Conservation (phyloP, 2,797 vertebrate genomes). For the Stomatorhinus walkeri region DNA sequence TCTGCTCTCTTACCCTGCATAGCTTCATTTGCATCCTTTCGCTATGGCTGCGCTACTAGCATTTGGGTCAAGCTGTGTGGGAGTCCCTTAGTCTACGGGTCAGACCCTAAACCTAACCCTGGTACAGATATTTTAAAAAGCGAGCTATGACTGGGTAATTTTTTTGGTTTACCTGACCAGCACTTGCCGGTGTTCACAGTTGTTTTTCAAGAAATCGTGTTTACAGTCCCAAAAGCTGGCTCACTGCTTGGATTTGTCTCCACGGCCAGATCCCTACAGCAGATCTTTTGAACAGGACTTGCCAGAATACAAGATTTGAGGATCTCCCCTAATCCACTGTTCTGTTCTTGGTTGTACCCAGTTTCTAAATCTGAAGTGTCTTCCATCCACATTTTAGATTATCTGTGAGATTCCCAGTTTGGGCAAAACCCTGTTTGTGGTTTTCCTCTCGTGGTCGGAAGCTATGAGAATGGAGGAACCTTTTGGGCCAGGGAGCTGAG, state of each 20-base stretch:
- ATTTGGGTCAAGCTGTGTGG: background rate
- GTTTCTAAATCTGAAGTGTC: background rate
- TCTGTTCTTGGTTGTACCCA: background rate
- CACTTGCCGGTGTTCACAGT: constrained; percentile 43
- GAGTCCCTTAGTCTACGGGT: background rate
- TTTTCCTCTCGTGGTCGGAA: background rate
- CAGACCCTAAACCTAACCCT: background rate
- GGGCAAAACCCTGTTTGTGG: background rate
- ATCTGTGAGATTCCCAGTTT: background rate
- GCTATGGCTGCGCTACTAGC: background rate
- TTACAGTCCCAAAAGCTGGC: background rate
- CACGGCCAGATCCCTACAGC: constrained; percentile 57
- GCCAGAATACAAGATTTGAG: constrained; percentile 22
- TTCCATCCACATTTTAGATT: background rate
- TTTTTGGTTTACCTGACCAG: constrained; percentile 13
- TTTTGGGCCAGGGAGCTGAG: background rate
- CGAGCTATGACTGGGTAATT: background rate
- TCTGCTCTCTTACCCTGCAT: background rate
- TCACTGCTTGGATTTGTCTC: constrained; percentile 32
- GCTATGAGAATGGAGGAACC: background rate
- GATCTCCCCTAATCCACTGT: background rate
- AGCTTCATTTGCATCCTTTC: background rate
- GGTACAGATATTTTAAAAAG: background rate
- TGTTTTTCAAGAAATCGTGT: constrained; percentile 58
- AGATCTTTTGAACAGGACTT: constrained; percentile 57